phyloP scores from a whole-genome alignment of 2,797 vertebrate genomes.

The Euthynnus affinis region DNA sequence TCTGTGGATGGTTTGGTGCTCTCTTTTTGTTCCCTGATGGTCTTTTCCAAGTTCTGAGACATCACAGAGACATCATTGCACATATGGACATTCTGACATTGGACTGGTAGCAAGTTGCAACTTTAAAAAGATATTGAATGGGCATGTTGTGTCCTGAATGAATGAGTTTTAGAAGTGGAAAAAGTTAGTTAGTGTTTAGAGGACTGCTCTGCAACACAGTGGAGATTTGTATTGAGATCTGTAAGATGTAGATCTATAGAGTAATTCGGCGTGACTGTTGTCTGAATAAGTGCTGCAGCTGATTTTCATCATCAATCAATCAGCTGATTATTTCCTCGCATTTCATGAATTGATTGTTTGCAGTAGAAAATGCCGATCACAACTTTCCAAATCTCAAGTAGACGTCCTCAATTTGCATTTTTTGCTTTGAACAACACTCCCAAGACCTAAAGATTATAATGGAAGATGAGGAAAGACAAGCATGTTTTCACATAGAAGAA shows the following conservation, averaged over 20 bases:
- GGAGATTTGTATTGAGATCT: neutral
- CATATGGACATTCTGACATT: slow-evolving; percentile 27
- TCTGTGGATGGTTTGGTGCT: slow-evolving; percentile 21
- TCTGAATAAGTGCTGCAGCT: neutral
- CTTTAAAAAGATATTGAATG: neutral
- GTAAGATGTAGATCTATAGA: neutral
- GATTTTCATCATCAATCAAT: neutral
- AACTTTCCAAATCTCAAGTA: too few relatives aligned
- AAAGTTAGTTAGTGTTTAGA: neutral
- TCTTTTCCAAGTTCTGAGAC: slow-evolving; percentile 12
- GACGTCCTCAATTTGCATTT: neutral
- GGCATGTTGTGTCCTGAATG: slow-evolving; percentile 12
- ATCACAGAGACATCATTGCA: slow-evolving; percentile 11
- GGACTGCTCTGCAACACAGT: neutral
- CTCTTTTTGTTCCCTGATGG: slow-evolving; percentile 25
- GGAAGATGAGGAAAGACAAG: too few relatives aligned
- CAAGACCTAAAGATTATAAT: too few relatives aligned
- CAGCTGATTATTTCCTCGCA: neutral
- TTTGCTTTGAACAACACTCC: too few relatives aligned
- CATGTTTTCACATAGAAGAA: too few relatives aligned
- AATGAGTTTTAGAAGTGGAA: slow-evolving; percentile 1
- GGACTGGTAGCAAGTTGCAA: slow-evolving; percentile 7
- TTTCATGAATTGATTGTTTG: too few relatives aligned
- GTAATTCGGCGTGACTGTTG: neutral
- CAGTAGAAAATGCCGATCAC: too few relatives aligned